Evolutionary conservation across 1,140 invertebrate species (phyloP).

Genomic region (Drosophila mojavensis): DNA sequence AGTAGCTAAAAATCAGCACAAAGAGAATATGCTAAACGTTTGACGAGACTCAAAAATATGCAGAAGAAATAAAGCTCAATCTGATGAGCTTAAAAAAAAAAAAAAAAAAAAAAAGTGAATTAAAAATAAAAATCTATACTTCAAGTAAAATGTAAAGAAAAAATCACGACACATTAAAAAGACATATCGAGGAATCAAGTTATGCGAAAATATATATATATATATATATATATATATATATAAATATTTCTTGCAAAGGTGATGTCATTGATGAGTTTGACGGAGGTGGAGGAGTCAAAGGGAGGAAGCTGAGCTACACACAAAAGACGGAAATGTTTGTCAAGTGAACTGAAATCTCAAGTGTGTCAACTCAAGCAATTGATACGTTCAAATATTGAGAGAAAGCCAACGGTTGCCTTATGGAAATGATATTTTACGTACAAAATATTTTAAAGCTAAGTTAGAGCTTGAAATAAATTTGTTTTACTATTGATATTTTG

Average conservation of each 20-base stretch:
- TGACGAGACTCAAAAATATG: slow-evolving; percentile 48
- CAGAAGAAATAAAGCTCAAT: slow-evolving; percentile 14
- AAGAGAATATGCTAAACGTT: slow-evolving; percentile 69
- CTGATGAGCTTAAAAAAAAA: slow-evolving; percentile 33
- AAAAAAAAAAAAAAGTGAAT: too few species aligned
- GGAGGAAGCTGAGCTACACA: background rate
- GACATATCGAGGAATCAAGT: slow-evolving; percentile 1
- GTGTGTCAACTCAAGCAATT: slow-evolving; percentile 3
- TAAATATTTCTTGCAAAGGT: background rate
- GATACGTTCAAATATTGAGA: slow-evolving; percentile 1
- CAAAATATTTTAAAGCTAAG: background rate
- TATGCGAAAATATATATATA: too few species aligned
- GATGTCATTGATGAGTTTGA: background rate
- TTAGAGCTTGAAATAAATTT: background rate
- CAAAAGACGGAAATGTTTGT: slow-evolving; percentile 1
- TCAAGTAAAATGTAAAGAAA: background rate
- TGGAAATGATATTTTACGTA: background rate
- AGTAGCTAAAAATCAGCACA: slow-evolving; percentile 53
- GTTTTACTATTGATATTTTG: too few species aligned
- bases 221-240: too few species aligned
- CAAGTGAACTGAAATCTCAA: slow-evolving; percentile 1
- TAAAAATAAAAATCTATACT: slow-evolving; percentile 10
- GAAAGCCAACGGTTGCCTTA: background rate
- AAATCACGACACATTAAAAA: slow-evolving; percentile 30
- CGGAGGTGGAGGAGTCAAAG: too few species aligned